phyloP scores from a whole-genome alignment of 2,888 invertebrate species.

The Nemurella pictetii region DNA sequence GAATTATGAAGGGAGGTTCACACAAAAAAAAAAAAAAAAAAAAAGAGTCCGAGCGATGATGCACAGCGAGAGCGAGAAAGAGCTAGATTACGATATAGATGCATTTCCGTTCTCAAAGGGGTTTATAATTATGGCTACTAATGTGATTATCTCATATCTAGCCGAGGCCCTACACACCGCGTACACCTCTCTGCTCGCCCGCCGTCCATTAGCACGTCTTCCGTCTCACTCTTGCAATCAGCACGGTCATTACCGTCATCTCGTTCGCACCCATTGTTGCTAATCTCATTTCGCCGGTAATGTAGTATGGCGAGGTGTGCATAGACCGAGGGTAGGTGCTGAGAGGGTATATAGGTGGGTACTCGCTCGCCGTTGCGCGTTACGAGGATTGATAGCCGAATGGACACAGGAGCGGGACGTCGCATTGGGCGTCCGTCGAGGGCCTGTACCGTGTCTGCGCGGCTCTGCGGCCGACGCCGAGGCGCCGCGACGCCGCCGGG shows the following conservation, averaged over 20 bases:
- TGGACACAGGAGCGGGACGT: background rate
- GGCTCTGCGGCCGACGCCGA: background rate
- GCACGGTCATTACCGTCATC: background rate
- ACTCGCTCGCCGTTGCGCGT: background rate
- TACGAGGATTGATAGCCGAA: conserved; percentile 27
- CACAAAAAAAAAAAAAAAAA: conserved; percentile 21
- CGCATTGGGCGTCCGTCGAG: conserved; percentile 13
- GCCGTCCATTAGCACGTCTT: conserved; percentile 39
- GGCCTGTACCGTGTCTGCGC: background rate
- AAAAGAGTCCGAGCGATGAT: conserved; percentile 36
- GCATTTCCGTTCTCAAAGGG: conserved; percentile 68
- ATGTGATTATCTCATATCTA: conserved; percentile 64
- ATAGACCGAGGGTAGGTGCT: background rate
- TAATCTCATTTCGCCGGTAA: background rate
- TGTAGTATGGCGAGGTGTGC: background rate
- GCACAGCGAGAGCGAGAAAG: conserved; percentile 44
- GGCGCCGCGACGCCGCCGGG: background rate
- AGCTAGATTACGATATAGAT: conserved; percentile 65
- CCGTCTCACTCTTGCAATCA: conserved; percentile 3
- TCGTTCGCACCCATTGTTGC: background rate
- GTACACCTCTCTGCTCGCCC: conserved; percentile 21
- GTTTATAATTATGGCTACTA: conserved; percentile 66
- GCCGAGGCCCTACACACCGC: conserved; percentile 28
- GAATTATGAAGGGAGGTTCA: conserved; percentile 26
- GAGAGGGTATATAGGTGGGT: background rate